Conservation (phyloP, 2,888 invertebrate genomes). For the Lasioglossum figueresi region DNA sequence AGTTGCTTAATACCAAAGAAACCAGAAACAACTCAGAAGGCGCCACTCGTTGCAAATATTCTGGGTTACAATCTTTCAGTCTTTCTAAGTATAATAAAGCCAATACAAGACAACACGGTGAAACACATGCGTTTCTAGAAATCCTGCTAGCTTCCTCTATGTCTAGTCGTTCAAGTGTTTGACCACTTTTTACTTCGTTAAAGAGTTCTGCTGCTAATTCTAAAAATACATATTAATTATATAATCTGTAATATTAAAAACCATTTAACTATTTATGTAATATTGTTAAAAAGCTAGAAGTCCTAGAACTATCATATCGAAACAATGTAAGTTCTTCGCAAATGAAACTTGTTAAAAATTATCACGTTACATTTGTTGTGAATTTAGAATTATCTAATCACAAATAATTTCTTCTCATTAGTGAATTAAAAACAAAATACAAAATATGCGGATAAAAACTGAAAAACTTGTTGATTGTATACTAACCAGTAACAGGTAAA, state of each 20-base stretch:
- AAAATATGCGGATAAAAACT: neutral
- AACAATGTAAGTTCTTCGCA: constrained; percentile 8
- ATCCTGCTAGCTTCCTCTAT: constrained; percentile 91
- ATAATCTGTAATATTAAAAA: constrained; percentile 15
- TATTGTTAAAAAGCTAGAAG: neutral
- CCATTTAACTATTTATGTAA: neutral
- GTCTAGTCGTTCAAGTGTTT: constrained; percentile 91
- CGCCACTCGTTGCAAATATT: constrained; percentile 92
- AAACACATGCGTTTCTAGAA: constrained; percentile 92
- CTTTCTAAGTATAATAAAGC: constrained; percentile 97
- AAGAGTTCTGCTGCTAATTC: constrained; percentile 94
- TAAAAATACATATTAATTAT: constrained; percentile 75
- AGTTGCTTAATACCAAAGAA: constrained; percentile 88
- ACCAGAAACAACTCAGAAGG: constrained; percentile 97
- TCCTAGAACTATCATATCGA: neutral
- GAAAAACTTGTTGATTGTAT: constrained; percentile 48
- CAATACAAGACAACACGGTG: constrained; percentile 96
- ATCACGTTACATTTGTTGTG: neutral
- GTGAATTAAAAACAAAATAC: neutral
- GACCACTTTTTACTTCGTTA: constrained; percentile 90
- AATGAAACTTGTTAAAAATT: neutral
- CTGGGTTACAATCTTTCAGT: constrained; percentile 91
- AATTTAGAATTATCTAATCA: neutral
- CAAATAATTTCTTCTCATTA: neutral
- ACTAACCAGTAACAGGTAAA: constrained; percentile 91